Base-by-base conservation (phyloP, 2,888 invertebrate species). In the Neocrepidodera transversa region DNA sequence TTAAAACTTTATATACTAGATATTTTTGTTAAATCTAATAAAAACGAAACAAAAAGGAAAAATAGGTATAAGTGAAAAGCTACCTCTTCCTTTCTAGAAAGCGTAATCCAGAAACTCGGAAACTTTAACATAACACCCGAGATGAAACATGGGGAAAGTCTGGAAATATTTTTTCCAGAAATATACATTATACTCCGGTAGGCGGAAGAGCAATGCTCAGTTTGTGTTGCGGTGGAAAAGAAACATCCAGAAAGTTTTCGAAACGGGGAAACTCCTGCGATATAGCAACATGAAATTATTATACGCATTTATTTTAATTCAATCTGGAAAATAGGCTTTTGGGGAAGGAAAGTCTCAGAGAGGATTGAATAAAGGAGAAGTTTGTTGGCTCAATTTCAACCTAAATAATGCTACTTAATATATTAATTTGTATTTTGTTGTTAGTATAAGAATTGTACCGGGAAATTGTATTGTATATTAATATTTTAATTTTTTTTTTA, bases 41-140 rank as follows among this genome's bases (percentile, higher is more conserved):
- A 52, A 52, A 51, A 14, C 38, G 36, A 38, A 51, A 51, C 50
- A 51, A 52, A 38, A 18, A 36, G 36, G 16, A 47, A 36, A 17
- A 45, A 54, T 35, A 35, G 45, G 7, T 23, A 13, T 14, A n/a
- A 48, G 28, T 8, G 13, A 36, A 56, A 49, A 56, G 16, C 49
- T 42, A 30, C 48, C 48, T 30, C 32, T 55, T 40, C 47, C 42
- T 43, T 17, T 35, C 16, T 35, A 52, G 45, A 54, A 54, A 45
- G 40, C 45, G 45, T 54, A 45, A 54, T 45, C 54, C 54, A 32
- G 54, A 54, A 54, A 45, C 54, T 54, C 47, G 17, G 50, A 57
- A 57, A 57, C 50, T 57, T 50, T 57, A 50, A 57, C 49, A 57
- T 57, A 50, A 57, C 50, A 57, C 50, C 49, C 57, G 45, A 51